Evolutionary conservation across 23 tunicate genomes (phyloP), one percentile per base, ranked within the genome.

Genomic region (Diplosoma virens): DNA sequence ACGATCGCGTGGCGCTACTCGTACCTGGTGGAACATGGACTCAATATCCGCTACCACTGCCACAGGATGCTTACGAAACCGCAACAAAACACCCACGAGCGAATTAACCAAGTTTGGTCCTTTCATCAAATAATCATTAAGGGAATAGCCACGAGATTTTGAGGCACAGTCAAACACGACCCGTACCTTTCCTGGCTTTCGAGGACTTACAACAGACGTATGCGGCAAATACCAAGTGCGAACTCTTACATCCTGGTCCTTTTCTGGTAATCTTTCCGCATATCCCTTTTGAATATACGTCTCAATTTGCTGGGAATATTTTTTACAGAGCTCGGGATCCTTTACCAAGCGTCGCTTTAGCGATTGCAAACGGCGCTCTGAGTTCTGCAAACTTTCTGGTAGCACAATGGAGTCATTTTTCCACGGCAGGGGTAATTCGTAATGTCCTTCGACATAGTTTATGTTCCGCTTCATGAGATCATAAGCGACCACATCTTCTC

Each of bases 11-110:
- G 60, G 65, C 3, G 50, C 31, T 30, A 67, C 77, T 17, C 26
- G 60, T 18, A 79, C 83, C 48, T 79, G 83, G 34, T 79, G 45
- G 25, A 65, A 79, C 75, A 79, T 79, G 5, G 61, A 60, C n/a
- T 52, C 63, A 20, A 79, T 66, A 27, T 79, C 76, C 4, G 65
- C 73, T 0, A 65, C 41, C 32, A 79, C 20, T 2, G 83, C 83
- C 3, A 79, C 48, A 9, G 37, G 46, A 22, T 67, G 21, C 0
- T 53, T 46, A 0, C 83, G 76, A 75, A 79, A 79, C 14, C 83
- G 60, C 32, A 53, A 29, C 46, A 79, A 34, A 17, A 66, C 76
- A 20, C 45, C 73, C 0, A 79, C 33, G 41, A 79, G 77, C 21
- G 27, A 37, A 47, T 66, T 79, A 25, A 46, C 69, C 83, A 79